Evolutionary conservation across 2,113 vertebrate species (phyloP).

Genomic region (Lutjanus erythropterus): DNA sequence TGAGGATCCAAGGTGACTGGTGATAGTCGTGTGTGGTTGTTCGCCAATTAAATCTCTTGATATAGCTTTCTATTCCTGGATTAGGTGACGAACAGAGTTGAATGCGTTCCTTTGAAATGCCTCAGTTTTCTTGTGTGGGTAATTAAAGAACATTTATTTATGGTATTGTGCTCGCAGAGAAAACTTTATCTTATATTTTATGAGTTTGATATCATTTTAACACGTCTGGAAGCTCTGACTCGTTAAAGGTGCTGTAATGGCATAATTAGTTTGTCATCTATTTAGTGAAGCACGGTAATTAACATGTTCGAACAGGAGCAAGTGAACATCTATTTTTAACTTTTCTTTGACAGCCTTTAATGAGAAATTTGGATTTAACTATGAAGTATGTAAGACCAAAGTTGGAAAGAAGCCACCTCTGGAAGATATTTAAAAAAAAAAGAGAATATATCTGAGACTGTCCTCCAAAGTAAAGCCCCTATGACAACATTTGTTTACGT

Average conservation of each 20-base stretch:
- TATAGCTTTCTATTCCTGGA: slow-evolving; percentile 74
- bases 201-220: slow-evolving; percentile 15
- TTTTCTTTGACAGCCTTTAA: slow-evolving; percentile 33
- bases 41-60: slow-evolving; percentile 72
- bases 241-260: slow-evolving; percentile 35
- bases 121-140: slow-evolving; percentile 31
- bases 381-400: background rate
- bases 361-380: background rate
- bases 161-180: slow-evolving; percentile 9
- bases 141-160: slow-evolving; percentile 63
- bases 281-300: slow-evolving; percentile 33
- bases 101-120: slow-evolving; percentile 28
- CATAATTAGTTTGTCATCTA: slow-evolving; percentile 52
- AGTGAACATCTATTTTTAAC: slow-evolving; percentile 14
- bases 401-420: background rate
- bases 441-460: background rate
- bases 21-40: slow-evolving; percentile 62
- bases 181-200: slow-evolving; percentile 35
- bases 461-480: no score
- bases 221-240: slow-evolving; percentile 19
- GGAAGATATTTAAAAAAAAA: background rate
- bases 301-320: slow-evolving; percentile 13
- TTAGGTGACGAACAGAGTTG: slow-evolving; percentile 55
- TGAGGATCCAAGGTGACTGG: slow-evolving; percentile 64
- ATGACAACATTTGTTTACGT: background rate